phyloP scores from a whole-genome alignment of 2,797 vertebrate genomes.

The Trichosurus vulpecula region DNA sequence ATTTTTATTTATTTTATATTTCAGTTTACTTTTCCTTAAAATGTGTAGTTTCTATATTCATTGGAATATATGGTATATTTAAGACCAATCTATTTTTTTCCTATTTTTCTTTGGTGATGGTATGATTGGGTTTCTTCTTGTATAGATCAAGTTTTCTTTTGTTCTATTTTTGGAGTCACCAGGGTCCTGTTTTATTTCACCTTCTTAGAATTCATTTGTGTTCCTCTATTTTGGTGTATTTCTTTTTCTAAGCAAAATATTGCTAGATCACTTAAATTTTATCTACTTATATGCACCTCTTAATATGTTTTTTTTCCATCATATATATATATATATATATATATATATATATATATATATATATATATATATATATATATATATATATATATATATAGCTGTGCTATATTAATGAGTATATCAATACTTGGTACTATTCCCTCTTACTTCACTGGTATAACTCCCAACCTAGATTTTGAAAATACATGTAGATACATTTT shows the following conservation, averaged over 20 bases:
- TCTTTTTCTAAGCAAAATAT: neutral
- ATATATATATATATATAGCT: too few species aligned
- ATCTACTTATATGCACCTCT: too few species aligned
- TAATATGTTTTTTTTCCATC: neutral
- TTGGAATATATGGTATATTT: neutral
- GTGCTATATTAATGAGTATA: too few species aligned
- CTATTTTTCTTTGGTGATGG: neutral
- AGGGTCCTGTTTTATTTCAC: neutral
- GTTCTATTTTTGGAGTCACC: neutral
- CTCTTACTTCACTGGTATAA: neutral
- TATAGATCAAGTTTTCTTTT: neutral
- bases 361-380: too few species aligned
- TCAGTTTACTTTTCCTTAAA: neutral
- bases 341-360: too few species aligned
- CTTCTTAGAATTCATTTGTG: neutral
- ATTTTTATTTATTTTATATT: neutral
- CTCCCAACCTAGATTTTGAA: neutral
- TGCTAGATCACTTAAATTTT: neutral
- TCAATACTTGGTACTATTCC: neutral
- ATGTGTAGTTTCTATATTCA: neutral
- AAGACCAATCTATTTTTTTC: neutral
- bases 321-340: too few species aligned
- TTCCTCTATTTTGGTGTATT: neutral
- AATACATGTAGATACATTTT: neutral
- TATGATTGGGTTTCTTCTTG: neutral